These are phyloP conservation scores for Muntiacus muntjak DNA, from an alignment of 2,113 vertebrate genomes.

Conservation along the genomic window DNA sequence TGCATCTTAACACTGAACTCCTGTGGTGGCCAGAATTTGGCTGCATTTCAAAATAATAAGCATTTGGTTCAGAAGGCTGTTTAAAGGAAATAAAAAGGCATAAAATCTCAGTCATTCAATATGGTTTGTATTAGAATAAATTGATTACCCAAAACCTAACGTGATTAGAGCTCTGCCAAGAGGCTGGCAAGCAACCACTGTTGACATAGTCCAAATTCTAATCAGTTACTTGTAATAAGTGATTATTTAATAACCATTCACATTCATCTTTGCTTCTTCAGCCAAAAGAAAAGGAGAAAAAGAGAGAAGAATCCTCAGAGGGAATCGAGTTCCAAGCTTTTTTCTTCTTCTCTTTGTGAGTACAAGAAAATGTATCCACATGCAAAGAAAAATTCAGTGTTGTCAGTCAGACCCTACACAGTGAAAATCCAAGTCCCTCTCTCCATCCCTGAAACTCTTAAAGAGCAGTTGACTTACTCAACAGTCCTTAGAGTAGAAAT, in stretches of 20 bases:
- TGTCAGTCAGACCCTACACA: not conserved
- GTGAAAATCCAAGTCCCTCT: not conserved
- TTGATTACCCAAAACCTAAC: slow-evolving; percentile 42
- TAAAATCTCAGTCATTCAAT: slow-evolving; percentile 35
- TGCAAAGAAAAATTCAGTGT: not conserved
- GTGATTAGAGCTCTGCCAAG: slow-evolving; percentile 17
- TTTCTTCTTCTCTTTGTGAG: not conserved
- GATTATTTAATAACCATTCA: not conserved
- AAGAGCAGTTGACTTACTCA: not conserved
- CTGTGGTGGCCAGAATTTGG: not conserved
- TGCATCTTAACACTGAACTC: not conserved
- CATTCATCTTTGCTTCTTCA: not conserved
- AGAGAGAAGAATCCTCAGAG: not conserved
- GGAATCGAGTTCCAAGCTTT: not conserved
- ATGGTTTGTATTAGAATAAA: slow-evolving; percentile 56
- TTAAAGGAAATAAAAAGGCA: slow-evolving; percentile 55
- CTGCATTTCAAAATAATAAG: slow-evolving; percentile 46
- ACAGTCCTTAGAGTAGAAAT: not conserved
- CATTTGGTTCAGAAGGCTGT: slow-evolving; percentile 1
- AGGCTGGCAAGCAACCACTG: not conserved
- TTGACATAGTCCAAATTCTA: not conserved
- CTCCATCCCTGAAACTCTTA: not conserved
- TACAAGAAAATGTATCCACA: not conserved
- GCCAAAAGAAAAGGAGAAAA: not conserved
- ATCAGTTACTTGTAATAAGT: slow-evolving; percentile 17